Percentiles rank a stretch among this genome's conserved stretches.
These are phyloP conservation scores for Chorisops tibialis DNA, from an alignment of 2,888 invertebrate genomes.

Conservation along the genomic window DNA sequence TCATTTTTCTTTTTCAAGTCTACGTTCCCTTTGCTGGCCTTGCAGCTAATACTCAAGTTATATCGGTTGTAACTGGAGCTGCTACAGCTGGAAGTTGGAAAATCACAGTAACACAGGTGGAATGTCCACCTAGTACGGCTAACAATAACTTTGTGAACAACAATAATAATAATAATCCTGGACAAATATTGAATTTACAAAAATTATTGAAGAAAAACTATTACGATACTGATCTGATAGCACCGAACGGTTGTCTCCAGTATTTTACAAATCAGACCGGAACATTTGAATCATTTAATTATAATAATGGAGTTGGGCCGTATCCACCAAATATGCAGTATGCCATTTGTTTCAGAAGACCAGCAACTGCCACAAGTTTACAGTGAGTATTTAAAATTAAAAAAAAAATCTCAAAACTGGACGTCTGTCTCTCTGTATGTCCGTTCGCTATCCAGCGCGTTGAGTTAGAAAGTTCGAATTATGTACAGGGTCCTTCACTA, in stretches of 20 bases:
- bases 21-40: conserved; percentile 44
- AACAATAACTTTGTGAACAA: neutral
- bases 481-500: neutral
- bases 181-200: neutral
- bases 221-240: conserved; percentile 43
- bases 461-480: neutral
- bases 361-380: conserved; percentile 40
- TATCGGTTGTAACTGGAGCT: neutral
- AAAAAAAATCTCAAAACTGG: too few species aligned
- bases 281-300: conserved; percentile 60
- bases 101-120: conserved; percentile 61
- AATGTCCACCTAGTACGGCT: conserved; percentile 48
- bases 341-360: conserved; percentile 61
- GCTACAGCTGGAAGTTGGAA: conserved; percentile 55
- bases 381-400: conserved; percentile 38
- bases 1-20: conserved; percentile 30
- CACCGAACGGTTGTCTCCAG: conserved; percentile 66
- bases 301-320: conserved; percentile 55
- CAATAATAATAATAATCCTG: neutral
- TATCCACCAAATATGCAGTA: conserved; percentile 60
- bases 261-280: conserved; percentile 61
- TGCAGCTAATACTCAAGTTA: conserved; percentile 29
- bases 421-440: too few species aligned
- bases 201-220: neutral
- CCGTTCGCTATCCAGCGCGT: too few species aligned